These are phyloP conservation scores for Pachypanchax playfairii DNA, from an alignment of 2,113 vertebrate genomes.

Conservation along the genomic window DNA sequence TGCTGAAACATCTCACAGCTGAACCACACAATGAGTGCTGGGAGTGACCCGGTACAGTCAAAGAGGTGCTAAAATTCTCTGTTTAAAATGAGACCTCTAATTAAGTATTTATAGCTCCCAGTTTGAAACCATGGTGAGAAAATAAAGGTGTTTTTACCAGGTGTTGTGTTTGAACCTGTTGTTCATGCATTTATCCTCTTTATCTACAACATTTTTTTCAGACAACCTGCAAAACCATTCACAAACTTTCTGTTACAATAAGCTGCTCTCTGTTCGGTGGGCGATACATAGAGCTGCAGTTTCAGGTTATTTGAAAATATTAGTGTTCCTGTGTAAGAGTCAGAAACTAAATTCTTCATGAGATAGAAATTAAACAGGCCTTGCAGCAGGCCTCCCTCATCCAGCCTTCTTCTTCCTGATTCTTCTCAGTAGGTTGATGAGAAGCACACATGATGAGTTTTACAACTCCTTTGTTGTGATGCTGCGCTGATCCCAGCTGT, in stretches of 20 bases:
- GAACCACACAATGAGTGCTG: not conserved
- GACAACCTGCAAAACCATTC: not conserved
- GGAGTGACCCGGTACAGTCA: not conserved
- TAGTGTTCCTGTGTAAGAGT: slow-evolving; percentile 1
- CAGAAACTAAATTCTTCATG: slow-evolving; percentile 18
- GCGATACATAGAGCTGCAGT: not conserved
- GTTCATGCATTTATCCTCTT: not conserved
- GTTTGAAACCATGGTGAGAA: not conserved
- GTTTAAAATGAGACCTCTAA: too few species aligned
- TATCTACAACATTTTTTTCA: not conserved
- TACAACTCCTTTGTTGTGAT: slow-evolving; percentile 31
- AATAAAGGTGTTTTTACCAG: not conserved
- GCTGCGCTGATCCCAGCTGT: slow-evolving; percentile 20
- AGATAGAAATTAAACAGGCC: slow-evolving; percentile 23
- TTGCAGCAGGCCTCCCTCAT: slow-evolving; percentile 15
- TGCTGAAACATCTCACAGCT: not conserved
- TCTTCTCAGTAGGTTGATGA: slow-evolving; percentile 34
- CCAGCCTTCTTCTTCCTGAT: slow-evolving; percentile 35
- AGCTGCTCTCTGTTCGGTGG: not conserved
- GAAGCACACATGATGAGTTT: slow-evolving; percentile 40
- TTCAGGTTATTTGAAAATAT: not conserved
- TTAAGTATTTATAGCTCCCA: not conserved
- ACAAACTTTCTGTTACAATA: not conserved
- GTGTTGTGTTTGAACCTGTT: not conserved
- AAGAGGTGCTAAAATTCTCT: slow-evolving; percentile 1